These are phyloP conservation scores for Loxodonta africana DNA, from an alignment of 2,113 vertebrate genomes.

Conservation along the genomic window DNA sequence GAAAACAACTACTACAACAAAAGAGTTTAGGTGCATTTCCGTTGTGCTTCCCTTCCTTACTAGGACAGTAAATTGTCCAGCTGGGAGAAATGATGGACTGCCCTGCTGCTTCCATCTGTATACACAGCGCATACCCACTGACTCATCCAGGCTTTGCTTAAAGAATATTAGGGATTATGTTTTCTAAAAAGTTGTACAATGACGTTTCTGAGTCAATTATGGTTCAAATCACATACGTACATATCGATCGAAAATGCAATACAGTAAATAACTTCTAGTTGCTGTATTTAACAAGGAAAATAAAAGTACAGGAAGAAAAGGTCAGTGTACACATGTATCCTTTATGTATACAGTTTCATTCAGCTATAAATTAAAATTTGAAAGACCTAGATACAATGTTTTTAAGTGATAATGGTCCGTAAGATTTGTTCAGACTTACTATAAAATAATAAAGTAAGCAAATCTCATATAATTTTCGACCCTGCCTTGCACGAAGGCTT, in stretches of 20 bases:
- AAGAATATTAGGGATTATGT: neutral
- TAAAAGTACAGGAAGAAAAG: constrained; percentile 68
- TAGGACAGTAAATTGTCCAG: constrained; percentile 62
- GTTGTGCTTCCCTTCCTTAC: constrained; percentile 79
- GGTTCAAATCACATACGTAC: constrained; percentile 84
- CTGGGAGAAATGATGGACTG: neutral
- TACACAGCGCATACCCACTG: constrained; percentile 16
- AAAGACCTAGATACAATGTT: neutral
- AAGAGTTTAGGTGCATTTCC: constrained; percentile 77
- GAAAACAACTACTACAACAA: constrained; percentile 87
- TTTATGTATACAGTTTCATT: constrained; percentile 76
- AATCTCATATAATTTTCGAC: constrained; percentile 50
- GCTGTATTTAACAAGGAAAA: constrained; percentile 82
- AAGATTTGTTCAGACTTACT: constrained; percentile 63
- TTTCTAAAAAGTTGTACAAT: constrained; percentile 50
- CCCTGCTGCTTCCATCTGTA: neutral
- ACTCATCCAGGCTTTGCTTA: constrained; percentile 26
- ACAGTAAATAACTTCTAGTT: constrained; percentile 84
- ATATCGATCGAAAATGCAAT: constrained; percentile 83
- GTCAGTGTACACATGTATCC: constrained; percentile 45
- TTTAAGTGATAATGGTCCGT: constrained; percentile 47
- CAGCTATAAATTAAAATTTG: constrained; percentile 62
- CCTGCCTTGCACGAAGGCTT: constrained; percentile 47
- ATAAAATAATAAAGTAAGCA: constrained; percentile 67
- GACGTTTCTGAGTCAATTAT: constrained; percentile 70